phyloP scores from a whole-genome alignment of 2,888 invertebrate species.

The Yponomeuta evonymella region DNA sequence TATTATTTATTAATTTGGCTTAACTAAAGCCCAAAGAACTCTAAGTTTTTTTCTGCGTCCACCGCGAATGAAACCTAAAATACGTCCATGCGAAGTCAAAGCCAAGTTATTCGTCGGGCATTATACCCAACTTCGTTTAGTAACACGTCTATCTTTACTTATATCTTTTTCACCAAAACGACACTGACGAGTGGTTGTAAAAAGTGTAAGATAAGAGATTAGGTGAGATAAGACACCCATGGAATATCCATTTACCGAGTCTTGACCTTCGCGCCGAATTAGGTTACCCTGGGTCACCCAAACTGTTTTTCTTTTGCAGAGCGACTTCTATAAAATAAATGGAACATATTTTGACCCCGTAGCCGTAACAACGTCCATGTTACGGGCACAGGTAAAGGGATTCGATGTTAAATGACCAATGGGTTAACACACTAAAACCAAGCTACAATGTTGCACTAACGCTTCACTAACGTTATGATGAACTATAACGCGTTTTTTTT shows the following conservation, averaged over 20 bases:
- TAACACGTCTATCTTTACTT: too few species aligned
- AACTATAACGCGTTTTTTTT: constrained; percentile 19
- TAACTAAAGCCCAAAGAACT: too few species aligned
- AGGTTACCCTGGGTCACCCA: background rate
- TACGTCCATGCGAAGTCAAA: too few species aligned
- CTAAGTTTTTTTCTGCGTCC: too few species aligned
- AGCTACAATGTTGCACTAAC: constrained; percentile 32
- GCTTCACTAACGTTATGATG: constrained; percentile 17
- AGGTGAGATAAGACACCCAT: too few species aligned
- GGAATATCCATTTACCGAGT: background rate
- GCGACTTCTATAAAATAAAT: constrained; percentile 74
- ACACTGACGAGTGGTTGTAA: too few species aligned
- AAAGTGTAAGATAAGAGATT: too few species aligned
- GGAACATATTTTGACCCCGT: constrained; percentile 63
- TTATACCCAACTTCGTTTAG: too few species aligned
- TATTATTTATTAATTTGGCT: too few species aligned
- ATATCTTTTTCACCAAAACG: too few species aligned
- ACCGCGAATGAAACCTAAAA: too few species aligned
- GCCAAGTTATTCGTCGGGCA: too few species aligned
- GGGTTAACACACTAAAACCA: constrained; percentile 18
- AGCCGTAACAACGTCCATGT: constrained; percentile 53
- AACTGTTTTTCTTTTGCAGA: constrained; percentile 63
- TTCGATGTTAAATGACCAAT: constrained; percentile 32
- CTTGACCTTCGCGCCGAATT: background rate
- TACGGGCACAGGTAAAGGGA: constrained; percentile 56